These are phyloP conservation scores for Musca domestica DNA, from an alignment of 1,140 invertebrate genomes.

Conservation along the genomic window DNA sequence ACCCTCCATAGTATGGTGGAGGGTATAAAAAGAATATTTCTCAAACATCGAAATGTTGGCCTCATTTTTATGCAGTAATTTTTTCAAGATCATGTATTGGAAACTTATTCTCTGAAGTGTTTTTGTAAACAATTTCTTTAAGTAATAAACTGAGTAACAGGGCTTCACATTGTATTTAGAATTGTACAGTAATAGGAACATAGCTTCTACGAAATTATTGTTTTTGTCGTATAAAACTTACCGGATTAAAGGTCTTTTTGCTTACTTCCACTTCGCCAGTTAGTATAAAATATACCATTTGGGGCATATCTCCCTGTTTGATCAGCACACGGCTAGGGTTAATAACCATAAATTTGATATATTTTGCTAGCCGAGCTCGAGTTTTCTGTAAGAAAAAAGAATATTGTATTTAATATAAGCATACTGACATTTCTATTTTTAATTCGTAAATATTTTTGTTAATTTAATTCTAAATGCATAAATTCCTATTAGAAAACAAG, in stretches of 20 bases:
- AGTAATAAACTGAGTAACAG: not conserved
- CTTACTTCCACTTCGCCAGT: constrained; percentile 44
- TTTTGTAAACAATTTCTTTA: no score
- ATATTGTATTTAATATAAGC: not conserved
- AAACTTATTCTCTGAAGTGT: no score
- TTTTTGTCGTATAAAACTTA: no score
- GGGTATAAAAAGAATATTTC: no score
- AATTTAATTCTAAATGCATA: no score
- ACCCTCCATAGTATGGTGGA: no score
- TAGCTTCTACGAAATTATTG: not conserved
- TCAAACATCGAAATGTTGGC: no score
- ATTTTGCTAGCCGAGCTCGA: constrained; percentile 37
- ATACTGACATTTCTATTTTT: not conserved
- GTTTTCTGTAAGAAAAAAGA: constrained; percentile 33
- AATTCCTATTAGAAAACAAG: no score
- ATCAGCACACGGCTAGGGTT: constrained; percentile 34
- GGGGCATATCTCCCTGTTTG: constrained; percentile 34
- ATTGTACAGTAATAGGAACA: not conserved
- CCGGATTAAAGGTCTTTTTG: constrained; percentile 14
- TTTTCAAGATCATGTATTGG: no score
- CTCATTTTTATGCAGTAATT: no score
- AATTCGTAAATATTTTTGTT: no score
- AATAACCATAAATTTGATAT: constrained; percentile 33
- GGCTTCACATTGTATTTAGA: not conserved
- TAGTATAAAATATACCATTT: constrained; percentile 39